phyloP scores from a whole-genome alignment of 2,888 invertebrate species.

The Podotricha telesiphe region DNA sequence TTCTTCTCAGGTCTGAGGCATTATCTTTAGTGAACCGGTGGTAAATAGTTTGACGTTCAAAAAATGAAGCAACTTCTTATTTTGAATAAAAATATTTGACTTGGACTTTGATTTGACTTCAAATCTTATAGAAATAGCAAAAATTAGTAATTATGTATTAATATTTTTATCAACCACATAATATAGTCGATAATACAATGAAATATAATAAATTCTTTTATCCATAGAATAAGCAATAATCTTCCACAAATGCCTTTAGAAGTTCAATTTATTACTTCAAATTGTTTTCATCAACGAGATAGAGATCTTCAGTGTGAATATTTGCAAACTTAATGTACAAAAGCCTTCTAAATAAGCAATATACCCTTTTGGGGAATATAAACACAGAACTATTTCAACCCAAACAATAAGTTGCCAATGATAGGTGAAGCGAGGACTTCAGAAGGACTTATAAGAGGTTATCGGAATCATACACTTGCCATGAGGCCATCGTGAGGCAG shows the following conservation, averaged over 20 bases:
- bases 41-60: too few relatives aligned
- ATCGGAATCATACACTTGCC: constrained; percentile 16
- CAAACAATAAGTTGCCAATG: constrained; percentile 43
- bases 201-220: too few relatives aligned
- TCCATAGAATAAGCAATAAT: background rate
- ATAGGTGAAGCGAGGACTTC: constrained; percentile 37
- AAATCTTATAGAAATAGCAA: too few relatives aligned
- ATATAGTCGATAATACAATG: background rate
- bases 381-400: constrained; percentile 40
- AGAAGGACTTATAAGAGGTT: constrained; percentile 20
- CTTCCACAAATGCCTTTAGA: background rate
- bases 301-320: constrained; percentile 35
- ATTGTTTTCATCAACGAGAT: constrained; percentile 33
- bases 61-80: too few relatives aligned
- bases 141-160: too few relatives aligned
- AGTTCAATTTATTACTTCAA: constrained; percentile 31
- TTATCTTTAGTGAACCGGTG: too few relatives aligned
- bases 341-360: constrained; percentile 41
- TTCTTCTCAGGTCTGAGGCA: too few relatives aligned
- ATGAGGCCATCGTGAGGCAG: too few relatives aligned
- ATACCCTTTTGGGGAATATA: constrained; percentile 42
- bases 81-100: too few relatives aligned
- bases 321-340: constrained; percentile 42
- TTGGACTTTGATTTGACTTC: too few relatives aligned
- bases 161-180: background rate